Evolutionary conservation across 2,888 invertebrate genomes (phyloP), one percentile per base, ranked within the genome.

Genomic region (Drosophila gaucha): DNA sequence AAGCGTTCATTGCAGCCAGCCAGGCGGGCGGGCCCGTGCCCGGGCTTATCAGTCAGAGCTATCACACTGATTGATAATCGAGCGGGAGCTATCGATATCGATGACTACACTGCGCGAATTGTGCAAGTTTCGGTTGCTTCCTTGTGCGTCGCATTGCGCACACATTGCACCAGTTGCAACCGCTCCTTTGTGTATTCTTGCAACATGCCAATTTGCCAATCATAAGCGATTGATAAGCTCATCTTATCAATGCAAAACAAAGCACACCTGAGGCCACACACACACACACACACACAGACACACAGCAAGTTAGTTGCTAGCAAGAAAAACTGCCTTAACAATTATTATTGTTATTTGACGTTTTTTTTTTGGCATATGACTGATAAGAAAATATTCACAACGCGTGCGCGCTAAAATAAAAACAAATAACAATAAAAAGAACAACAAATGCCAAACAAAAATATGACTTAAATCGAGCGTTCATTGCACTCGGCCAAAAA

Each of bases 401-500:
- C 69, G 69, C 65, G 66, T 65, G 62, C 75, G 72, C 49, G 67
- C 66, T 67, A 74, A 76, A 85, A 84, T 67, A 80, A 76, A 74
- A 76, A 74, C 70, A 77, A 82, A 71, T 66, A 71, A 9, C 28
- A 56, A 44, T 30, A 44, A 52, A 20, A 56, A 54, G 22, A 43
- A 59, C 41, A 64, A 26, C 51, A 70, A 64, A 59, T 51, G 51
- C 46, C 28, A 38, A 66, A 62, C 57, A 60, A 59, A 31, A 71
- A 35, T 49, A 49, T 35, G 35, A 35, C 55, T 56, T 54, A 26
- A 69, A 56, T 43, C 52, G 30, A 31, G 66, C 79, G 82, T 82
- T 82, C 83, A 65, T 86, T 86, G 82, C 86, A 86, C 86, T 70
- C 86, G 31, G 14, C 46, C 56, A 52, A 50, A 49, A 51, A 60